These are phyloP conservation scores for Glomeris marginata DNA, from an alignment of 2,888 invertebrate genomes.

Conservation along the genomic window DNA sequence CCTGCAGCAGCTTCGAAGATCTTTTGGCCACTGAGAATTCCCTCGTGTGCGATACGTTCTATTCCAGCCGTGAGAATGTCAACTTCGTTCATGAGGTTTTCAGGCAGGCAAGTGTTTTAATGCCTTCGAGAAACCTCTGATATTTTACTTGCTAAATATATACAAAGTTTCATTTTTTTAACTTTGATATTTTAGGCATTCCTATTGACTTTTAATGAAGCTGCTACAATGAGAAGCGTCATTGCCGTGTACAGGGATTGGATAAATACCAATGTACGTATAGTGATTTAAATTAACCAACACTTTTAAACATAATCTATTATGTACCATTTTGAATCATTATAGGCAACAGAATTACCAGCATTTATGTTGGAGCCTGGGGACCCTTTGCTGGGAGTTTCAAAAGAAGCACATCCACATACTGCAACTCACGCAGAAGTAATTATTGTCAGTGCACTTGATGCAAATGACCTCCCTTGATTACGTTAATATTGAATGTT, in stretches of 20 bases:
- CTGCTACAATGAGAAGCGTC: conserved; percentile 71
- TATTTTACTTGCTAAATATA: too few species aligned
- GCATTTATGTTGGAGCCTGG: conserved; percentile 52
- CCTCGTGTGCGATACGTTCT: conserved; percentile 74
- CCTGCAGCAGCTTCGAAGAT: conserved; percentile 10
- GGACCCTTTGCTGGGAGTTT: conserved; percentile 14
- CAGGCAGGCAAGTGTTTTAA: conserved; percentile 43
- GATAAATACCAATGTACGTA: conserved; percentile 39
- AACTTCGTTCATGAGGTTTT: conserved; percentile 90
- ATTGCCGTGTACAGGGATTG: conserved; percentile 89
- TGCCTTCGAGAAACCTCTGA: background rate
- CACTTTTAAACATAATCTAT: background rate
- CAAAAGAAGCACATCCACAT: background rate
- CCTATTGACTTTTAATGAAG: conserved; percentile 72
- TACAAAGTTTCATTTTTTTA: conserved; percentile 3
- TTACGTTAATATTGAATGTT: too few species aligned
- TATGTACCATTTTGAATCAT: background rate
- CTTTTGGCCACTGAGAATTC: conserved; percentile 22
- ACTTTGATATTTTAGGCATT: conserved; percentile 43
- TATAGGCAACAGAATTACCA: conserved; percentile 51
- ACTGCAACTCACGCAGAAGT: too few species aligned
- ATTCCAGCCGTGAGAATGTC: conserved; percentile 73
- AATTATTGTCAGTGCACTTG: too few species aligned
- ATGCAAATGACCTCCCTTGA: too few species aligned
- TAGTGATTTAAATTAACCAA: background rate